Percentiles rank a stretch among this genome's conserved stretches.
Conservation (phyloP, 2,888 invertebrate species). For the Romanomermis culicivorax region DNA sequence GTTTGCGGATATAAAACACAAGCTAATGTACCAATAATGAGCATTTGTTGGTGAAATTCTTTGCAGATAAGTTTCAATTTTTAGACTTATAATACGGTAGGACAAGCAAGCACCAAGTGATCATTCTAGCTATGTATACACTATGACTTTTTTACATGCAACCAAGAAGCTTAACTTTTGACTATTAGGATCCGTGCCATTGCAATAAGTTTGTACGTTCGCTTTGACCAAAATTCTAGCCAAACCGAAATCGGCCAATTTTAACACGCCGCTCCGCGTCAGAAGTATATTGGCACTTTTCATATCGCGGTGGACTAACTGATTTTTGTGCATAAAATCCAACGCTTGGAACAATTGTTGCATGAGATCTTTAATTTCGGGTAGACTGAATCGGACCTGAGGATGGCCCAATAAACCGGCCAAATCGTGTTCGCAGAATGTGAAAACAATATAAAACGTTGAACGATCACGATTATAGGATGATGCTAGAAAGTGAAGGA, state of each 20-base stretch:
- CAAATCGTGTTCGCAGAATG: constrained; percentile 93
- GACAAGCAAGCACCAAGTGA: no score
- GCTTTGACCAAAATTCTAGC: constrained; percentile 71
- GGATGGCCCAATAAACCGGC: constrained; percentile 82
- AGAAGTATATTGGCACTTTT: constrained; percentile 95
- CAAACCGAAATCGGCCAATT: constrained; percentile 89
- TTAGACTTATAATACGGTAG: no score
- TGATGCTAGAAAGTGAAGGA: constrained; percentile 36
- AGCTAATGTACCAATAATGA: no score
- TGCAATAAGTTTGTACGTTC: no score
- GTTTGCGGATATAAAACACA: no score
- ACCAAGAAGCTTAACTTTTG: no score
- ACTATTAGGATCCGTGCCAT: no score
- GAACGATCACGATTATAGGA: constrained; percentile 53
- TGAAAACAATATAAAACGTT: constrained; percentile 85
- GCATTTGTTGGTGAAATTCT: no score
- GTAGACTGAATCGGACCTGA: constrained; percentile 81
- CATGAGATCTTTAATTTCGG: constrained; percentile 73
- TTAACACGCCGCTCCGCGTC: constrained; percentile 75
- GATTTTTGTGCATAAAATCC: constrained; percentile 87
- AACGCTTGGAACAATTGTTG: constrained; percentile 64
- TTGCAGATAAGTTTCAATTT: no score
- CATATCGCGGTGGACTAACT: constrained; percentile 74
- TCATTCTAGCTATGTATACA: no score
- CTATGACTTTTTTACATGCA: no score